A percentile compares a stretch with the other conserved stretches of the same genome.
Evolutionary conservation across 2,113 vertebrate genomes (phyloP).

Genomic region (Muscicapa adusta): DNA sequence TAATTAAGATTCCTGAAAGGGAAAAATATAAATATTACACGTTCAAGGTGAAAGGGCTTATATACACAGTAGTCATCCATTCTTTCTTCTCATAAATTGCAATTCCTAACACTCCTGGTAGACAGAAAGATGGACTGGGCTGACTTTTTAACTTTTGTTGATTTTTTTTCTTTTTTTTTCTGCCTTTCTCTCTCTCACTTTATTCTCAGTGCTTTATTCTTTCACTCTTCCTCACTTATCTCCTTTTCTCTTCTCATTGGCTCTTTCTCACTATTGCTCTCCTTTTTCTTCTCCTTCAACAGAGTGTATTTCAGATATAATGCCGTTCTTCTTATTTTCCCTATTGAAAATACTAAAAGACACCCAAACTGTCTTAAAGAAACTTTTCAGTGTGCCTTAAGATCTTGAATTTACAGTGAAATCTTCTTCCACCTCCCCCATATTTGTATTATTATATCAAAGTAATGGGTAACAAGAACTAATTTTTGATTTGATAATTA

Average conservation of each 20-base stretch:
- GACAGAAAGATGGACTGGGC: not conserved
- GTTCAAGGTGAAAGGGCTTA: not conserved
- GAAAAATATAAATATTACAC: not conserved
- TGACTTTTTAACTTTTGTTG: not conserved
- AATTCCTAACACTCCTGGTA: not conserved
- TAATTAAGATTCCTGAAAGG: not conserved
- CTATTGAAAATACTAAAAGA: not conserved
- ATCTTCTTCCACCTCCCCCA: accelerated
- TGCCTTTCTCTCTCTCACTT: not conserved
- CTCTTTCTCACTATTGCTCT: not conserved
- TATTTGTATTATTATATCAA: not conserved
- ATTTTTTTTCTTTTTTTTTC: not conserved
- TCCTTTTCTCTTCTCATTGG: not conserved
- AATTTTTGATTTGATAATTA: not conserved
- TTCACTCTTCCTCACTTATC: not conserved
- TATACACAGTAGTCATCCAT: not conserved
- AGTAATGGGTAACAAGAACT: not conserved
- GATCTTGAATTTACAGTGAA: not conserved
- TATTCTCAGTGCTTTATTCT: not conserved
- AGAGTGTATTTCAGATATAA: not conserved
- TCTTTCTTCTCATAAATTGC: not conserved
- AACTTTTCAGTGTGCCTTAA: not conserved
- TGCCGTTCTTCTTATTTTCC: not conserved
- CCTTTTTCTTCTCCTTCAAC: not conserved
- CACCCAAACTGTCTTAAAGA: not conserved